Evolutionary conservation across 2,888 invertebrate species (phyloP).

Genomic region (Eilema caniola): DNA sequence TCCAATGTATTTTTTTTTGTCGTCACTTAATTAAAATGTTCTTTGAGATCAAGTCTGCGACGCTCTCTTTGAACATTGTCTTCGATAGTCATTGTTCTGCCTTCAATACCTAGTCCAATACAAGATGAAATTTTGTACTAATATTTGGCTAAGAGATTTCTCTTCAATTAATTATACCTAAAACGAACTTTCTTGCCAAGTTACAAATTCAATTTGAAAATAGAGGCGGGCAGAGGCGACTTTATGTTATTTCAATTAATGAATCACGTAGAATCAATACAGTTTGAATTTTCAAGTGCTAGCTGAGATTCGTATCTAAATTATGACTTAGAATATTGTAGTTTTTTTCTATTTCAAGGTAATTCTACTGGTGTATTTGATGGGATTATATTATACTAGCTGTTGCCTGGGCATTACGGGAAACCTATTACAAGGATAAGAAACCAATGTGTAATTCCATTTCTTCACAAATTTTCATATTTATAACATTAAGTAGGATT

Average conservation of each 20-base stretch:
- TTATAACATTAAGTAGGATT: no score
- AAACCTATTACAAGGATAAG: no score
- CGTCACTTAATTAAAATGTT: conserved; percentile 49
- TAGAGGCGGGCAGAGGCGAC: not conserved
- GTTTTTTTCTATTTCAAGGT: no score
- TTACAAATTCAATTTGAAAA: conserved; percentile 23
- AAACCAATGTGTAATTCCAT: no score
- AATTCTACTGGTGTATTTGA: no score
- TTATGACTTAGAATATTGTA: not conserved
- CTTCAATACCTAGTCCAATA: conserved; percentile 32
- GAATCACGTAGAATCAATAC: not conserved
- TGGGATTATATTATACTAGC: no score
- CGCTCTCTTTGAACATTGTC: conserved; percentile 49
- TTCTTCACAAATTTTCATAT: no score
- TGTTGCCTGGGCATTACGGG: no score
- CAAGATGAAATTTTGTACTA: conserved; percentile 34
- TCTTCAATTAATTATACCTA: conserved; percentile 23
- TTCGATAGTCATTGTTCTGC: conserved; percentile 42
- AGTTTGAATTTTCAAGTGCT: not conserved
- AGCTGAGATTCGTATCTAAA: not conserved
- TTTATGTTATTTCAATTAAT: conserved; percentile 9
- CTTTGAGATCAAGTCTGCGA: conserved; percentile 43
- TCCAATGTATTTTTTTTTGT: conserved; percentile 26
- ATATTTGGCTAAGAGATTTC: conserved; percentile 33
- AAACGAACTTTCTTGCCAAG: conserved; percentile 20